These are phyloP conservation scores for Ectropis crepuscularia DNA, from an alignment of 2,888 invertebrate species.

Conservation along the genomic window DNA sequence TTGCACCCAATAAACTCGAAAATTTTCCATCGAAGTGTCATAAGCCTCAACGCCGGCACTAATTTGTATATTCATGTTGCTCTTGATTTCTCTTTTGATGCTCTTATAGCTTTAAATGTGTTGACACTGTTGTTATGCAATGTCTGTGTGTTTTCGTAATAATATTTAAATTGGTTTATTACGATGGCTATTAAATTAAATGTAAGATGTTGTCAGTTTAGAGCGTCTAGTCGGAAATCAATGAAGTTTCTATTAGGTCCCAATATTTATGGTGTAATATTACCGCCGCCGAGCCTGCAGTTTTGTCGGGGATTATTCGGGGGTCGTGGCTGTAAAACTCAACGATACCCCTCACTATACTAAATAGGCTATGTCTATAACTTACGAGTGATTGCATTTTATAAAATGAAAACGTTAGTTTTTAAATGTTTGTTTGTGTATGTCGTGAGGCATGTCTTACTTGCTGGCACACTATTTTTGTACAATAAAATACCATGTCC, in stretches of 20 bases:
- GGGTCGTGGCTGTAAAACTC: constrained; percentile 78
- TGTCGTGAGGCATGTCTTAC: constrained; percentile 80
- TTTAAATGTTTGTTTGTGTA: constrained; percentile 80
- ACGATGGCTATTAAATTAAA: not conserved
- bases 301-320: constrained; percentile 65
- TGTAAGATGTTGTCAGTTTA: not conserved
- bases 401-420: constrained; percentile 76
- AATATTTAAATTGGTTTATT: not conserved
- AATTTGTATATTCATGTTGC: too few species aligned
- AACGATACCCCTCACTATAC: constrained; percentile 76
- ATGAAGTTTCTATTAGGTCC: constrained; percentile 11
- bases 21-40: constrained; percentile 37
- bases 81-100: not conserved
- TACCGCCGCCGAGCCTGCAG: constrained; percentile 56
- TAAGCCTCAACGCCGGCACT: not conserved
- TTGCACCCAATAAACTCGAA: constrained; percentile 41
- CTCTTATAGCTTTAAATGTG: not conserved
- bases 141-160: not conserved
- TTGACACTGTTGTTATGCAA: constrained; percentile 12
- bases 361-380: constrained; percentile 80
- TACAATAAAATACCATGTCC: constrained; percentile 84
- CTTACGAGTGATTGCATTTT: constrained; percentile 83
- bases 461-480: constrained; percentile 85
- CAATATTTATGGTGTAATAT: constrained; percentile 39
- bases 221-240: constrained; percentile 2